Evolutionary conservation across 2,888 invertebrate genomes (phyloP).

Genomic region (Troides oblongomaculatus): DNA sequence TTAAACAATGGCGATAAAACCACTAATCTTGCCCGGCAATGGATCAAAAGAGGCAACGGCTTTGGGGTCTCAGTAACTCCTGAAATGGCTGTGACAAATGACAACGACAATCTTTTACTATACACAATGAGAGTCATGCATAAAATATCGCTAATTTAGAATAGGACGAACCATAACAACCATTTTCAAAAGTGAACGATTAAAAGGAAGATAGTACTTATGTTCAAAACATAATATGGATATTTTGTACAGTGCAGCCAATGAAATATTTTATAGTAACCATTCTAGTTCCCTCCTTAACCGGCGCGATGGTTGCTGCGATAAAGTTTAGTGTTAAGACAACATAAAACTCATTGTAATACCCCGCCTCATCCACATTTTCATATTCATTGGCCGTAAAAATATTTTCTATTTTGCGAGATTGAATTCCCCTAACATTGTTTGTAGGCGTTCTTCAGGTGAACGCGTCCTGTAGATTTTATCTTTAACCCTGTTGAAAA

Average conservation of each 20-base stretch:
- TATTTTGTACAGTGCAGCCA: slow-evolving; percentile 16
- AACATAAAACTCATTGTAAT: slow-evolving; percentile 49
- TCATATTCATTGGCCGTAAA: slow-evolving; percentile 76
- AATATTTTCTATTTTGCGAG: slow-evolving; percentile 75
- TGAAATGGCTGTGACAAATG: no score
- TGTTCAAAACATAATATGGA: neutral
- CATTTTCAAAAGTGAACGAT: no score
- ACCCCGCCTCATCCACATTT: slow-evolving; percentile 59
- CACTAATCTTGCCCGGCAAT: no score
- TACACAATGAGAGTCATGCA: no score
- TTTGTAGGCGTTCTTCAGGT: slow-evolving; percentile 66
- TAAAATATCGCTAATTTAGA: no score
- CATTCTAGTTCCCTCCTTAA: slow-evolving; percentile 8
- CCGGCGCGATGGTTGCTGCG: slow-evolving; percentile 34
- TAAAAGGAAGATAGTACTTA: neutral
- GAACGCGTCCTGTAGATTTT: slow-evolving; percentile 51
- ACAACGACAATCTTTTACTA: no score
- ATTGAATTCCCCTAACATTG: slow-evolving; percentile 74
- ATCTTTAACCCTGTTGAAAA: slow-evolving; percentile 39
- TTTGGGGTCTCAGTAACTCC: no score
- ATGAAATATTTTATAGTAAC: slow-evolving; percentile 28
- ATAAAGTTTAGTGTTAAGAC: slow-evolving; percentile 51
- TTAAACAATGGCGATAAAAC: no score
- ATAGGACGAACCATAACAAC: no score
- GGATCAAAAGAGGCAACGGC: no score